Evolutionary conservation across 1,140 invertebrate species (phyloP).

Genomic region (Nymphalis io): DNA sequence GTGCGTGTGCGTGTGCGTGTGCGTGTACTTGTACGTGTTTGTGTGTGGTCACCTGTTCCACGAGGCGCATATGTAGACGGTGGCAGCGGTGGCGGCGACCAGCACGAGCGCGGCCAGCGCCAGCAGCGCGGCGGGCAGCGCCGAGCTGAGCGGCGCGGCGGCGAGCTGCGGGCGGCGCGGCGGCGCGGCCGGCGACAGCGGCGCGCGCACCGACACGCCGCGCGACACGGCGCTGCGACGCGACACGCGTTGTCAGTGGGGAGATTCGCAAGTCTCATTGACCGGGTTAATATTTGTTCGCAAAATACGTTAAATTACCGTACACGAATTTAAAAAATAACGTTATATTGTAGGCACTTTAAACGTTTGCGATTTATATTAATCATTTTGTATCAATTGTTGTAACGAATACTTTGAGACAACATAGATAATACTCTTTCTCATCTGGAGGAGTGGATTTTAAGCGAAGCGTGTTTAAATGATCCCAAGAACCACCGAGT

Average conservation of each 20-base stretch:
- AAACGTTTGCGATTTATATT: background rate
- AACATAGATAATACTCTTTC: no score
- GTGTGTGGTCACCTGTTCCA: conserved; percentile 89
- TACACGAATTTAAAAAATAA: background rate
- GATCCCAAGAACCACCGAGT: no score
- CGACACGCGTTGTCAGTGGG: background rate
- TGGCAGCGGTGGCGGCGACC: conserved; percentile 90
- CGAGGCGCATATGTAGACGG: conserved; percentile 94
- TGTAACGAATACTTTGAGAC: no score
- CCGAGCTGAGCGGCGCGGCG: conserved; percentile 87
- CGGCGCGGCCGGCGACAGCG: conserved; percentile 69
- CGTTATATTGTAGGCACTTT: no score
- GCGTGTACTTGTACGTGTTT: background rate
- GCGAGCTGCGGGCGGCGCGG: conserved; percentile 53
- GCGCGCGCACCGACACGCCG: conserved; percentile 85
- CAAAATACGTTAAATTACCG: no score
- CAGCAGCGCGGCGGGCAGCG: conserved; percentile 93
- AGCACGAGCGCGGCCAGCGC: conserved; percentile 93
- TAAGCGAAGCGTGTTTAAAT: no score
- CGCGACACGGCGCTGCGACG: conserved; percentile 50
- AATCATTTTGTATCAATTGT: no score
- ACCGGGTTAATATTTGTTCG: no score
- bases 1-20: background rate
- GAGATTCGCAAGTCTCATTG: no score
- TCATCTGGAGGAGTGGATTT: no score